Evolutionary conservation across 2,113 vertebrate species (phyloP), one percentile per base, ranked within the genome.

Genomic region (Equus quagga): DNA sequence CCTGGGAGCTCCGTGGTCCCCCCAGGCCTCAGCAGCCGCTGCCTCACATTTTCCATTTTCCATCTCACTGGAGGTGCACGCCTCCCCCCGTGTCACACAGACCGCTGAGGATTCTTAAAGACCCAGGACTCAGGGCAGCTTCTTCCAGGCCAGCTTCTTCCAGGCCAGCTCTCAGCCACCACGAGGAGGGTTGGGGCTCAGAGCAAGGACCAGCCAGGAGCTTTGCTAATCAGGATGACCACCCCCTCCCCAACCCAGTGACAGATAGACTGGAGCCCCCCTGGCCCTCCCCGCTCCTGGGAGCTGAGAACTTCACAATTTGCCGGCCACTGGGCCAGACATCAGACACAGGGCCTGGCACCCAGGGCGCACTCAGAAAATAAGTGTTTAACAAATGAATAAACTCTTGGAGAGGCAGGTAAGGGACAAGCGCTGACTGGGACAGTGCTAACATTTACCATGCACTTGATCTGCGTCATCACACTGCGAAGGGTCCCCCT

Each of bases 1-100:
- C 78, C 80, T 23, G 44, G 58, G 31, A 79, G 92, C 76, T 62
- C n/a, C 6, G 7, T 26, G 8, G 46, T 60, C 9, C 67, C 72
- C 92, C n/a, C 24, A 75, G 54, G 91, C 70, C 65, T 51, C 60
- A 12, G 67, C 49, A 51, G 90, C 95, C 26, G 51, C 91, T 12
- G 7, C 18, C 89, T 93, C 96, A 95, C 79, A 91, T 91, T 92
- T 83, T 92, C 79, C 90, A 75, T 60, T 84, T 89, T 94, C 93
- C 97, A 85, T 90, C 67, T 96, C 1, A 1, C 46, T 46, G n/a
- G 70, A 91, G 44, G 72, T 73, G 44, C 51, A 49, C 44, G 8
- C 33, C 54, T 28, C 3, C 78, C 67, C 64, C 58, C 46, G 67
- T 4, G 15, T 75, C 60, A 81, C 83, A 58, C 58, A 46, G 24